Percentiles rank a stretch among this genome's conserved stretches.
phyloP scores from a whole-genome alignment of 2,113 vertebrate species.

The Hippocampus abdominalis region DNA sequence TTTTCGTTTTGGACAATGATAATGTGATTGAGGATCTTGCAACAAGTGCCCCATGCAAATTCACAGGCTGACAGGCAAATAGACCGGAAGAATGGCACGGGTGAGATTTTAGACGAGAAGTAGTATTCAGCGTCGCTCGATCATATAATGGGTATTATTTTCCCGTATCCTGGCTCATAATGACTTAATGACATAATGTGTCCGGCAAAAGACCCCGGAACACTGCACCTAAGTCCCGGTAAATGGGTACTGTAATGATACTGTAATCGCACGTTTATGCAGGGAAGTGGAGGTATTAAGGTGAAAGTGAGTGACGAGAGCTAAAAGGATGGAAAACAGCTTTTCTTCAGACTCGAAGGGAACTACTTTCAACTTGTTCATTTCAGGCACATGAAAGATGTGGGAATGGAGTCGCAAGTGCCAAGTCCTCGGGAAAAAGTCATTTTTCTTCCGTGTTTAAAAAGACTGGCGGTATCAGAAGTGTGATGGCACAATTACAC shows the following conservation, averaged over 20 bases:
- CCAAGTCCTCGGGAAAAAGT: constrained; percentile 23
- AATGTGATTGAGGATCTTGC: neutral
- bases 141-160: constrained; percentile 66
- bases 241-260: constrained; percentile 58
- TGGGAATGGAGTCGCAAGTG: constrained; percentile 33
- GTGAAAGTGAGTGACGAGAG: constrained; percentile 52
- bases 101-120: constrained; percentile 44
- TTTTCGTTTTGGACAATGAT: neutral
- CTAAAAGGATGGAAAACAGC: constrained; percentile 37
- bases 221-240: constrained; percentile 60
- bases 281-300: constrained; percentile 60
- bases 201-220: constrained; percentile 60
- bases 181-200: constrained; percentile 76
- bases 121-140: constrained; percentile 45
- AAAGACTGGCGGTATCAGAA: constrained; percentile 25
- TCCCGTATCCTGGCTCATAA: constrained; percentile 63
- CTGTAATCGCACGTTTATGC: constrained; percentile 65
- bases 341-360: constrained; percentile 37
- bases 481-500: constrained; percentile 44
- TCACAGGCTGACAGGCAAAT: constrained; percentile 33
- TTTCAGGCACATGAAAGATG: constrained; percentile 38
- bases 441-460: constrained; percentile 4
- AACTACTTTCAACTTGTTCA: constrained; percentile 44
- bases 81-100: constrained; percentile 40
- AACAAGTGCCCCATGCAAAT: constrained; percentile 12